Conservation (phyloP, 1,140 invertebrate species). For the Halotydeus destructor region DNA sequence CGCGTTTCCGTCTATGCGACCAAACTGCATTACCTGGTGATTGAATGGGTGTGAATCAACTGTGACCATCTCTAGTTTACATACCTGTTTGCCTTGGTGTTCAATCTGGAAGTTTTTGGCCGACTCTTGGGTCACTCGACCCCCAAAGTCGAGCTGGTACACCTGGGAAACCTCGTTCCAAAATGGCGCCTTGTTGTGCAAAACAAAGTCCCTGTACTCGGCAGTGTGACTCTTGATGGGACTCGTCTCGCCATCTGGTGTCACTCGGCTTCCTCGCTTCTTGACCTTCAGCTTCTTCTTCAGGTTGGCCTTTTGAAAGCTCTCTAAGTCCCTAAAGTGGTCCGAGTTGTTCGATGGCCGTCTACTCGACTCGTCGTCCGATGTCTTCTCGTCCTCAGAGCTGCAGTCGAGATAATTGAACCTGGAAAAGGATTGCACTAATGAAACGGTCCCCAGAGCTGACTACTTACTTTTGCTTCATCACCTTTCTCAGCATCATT, state of each 20-base stretch:
- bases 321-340: conserved; percentile 69
- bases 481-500: conserved; percentile 18
- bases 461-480: conserved; percentile 15
- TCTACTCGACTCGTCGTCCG: conserved; percentile 12
- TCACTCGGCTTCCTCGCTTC: conserved; percentile 11
- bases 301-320: conserved; percentile 80
- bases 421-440: conserved; percentile 1
- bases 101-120: conserved; percentile 99
- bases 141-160: conserved; percentile 98
- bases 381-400: conserved; percentile 50
- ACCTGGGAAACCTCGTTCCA: conserved; percentile 99
- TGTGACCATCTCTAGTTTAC: neutral
- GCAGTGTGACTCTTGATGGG: conserved; percentile 6
- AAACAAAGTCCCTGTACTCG: conserved; percentile 48
- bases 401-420: conserved; percentile 26
- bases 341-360: conserved; percentile 21
- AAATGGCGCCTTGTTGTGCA: conserved; percentile 97
- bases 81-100: conserved; percentile 82
- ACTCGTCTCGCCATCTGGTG: neutral
- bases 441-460: neutral
- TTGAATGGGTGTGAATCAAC: conserved; percentile 7
- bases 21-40: conserved; percentile 93
- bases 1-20: conserved; percentile 89
- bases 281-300: conserved; percentile 34
- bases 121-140: conserved; percentile 92